phyloP scores from a whole-genome alignment of 2,797 vertebrate species.

The Tokudaia muenninki region DNA sequence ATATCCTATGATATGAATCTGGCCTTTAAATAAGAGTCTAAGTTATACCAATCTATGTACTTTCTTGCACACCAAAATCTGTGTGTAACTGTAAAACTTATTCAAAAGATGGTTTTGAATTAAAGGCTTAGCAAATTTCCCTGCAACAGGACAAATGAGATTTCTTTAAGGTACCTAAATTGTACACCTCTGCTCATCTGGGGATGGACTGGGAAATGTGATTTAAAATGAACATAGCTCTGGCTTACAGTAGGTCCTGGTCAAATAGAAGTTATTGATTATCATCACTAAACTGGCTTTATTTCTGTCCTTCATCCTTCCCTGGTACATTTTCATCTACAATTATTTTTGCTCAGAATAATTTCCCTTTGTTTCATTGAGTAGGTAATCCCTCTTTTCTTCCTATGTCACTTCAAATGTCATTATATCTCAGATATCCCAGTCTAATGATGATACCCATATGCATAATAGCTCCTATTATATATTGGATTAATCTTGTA shows the following conservation, averaged over 20 bases:
- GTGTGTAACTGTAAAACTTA: background rate
- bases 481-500: background rate
- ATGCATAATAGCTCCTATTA: background rate
- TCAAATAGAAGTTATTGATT: background rate
- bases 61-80: background rate
- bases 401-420: background rate
- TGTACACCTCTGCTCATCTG: background rate
- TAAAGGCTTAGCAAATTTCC: background rate
- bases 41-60: background rate
- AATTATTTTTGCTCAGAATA: background rate
- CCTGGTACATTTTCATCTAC: background rate
- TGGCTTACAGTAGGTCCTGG: background rate
- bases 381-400: background rate
- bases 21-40: background rate
- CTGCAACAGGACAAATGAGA: background rate
- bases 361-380: background rate
- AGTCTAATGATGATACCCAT: background rate
- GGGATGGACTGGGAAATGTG: fast-evolving
- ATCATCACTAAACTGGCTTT: background rate
- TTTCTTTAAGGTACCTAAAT: background rate
- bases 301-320: background rate
- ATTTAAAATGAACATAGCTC: background rate
- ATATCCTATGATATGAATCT: background rate
- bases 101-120: background rate
- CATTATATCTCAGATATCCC: background rate